Conservation (phyloP, 2,888 invertebrate genomes). For the Myopa tessellatipennis region DNA sequence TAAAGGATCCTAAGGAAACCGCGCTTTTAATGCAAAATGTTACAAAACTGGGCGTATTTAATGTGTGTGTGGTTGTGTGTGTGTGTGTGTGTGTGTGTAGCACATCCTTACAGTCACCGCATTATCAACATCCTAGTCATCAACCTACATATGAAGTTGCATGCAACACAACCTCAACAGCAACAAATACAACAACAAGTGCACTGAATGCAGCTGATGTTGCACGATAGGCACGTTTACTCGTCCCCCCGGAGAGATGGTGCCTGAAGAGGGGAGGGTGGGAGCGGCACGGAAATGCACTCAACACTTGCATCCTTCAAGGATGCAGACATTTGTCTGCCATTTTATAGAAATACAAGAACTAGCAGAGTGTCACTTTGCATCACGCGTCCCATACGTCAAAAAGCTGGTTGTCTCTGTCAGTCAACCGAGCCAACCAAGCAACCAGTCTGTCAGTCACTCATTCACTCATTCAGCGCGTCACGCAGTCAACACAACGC, state of each 20-base stretch:
- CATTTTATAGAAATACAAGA: constrained; percentile 11
- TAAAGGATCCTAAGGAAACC: constrained; percentile 10
- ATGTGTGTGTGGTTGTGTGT: constrained; percentile 6
- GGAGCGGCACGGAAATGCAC: constrained; percentile 10
- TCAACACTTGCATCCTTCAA: constrained; percentile 13
- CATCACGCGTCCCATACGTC: constrained; percentile 56
- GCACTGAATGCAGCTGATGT: constrained; percentile 26
- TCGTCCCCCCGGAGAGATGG: not conserved
- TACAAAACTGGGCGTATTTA: not conserved
- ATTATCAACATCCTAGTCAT: constrained; percentile 20
- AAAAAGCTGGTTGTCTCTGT: constrained; percentile 43
- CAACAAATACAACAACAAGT: constrained; percentile 22
- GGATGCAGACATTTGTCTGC: constrained; percentile 40
- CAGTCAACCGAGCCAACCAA: constrained; percentile 12
- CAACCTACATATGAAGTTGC: constrained; percentile 10
- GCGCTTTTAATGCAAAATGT: constrained; percentile 16
- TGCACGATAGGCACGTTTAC: constrained; percentile 39
- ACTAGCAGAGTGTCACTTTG: constrained; percentile 32
- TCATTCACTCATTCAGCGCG: not conserved
- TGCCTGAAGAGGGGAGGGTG: not conserved
- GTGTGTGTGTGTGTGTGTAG: constrained; percentile 6
- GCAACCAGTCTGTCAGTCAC: constrained; percentile 29
- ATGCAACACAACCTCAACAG: constrained; percentile 22
- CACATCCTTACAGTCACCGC: constrained; percentile 37
- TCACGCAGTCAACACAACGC: not conserved